phyloP scores from a whole-genome alignment of 1,140 invertebrate genomes.

The Eciton burchellii region DNA sequence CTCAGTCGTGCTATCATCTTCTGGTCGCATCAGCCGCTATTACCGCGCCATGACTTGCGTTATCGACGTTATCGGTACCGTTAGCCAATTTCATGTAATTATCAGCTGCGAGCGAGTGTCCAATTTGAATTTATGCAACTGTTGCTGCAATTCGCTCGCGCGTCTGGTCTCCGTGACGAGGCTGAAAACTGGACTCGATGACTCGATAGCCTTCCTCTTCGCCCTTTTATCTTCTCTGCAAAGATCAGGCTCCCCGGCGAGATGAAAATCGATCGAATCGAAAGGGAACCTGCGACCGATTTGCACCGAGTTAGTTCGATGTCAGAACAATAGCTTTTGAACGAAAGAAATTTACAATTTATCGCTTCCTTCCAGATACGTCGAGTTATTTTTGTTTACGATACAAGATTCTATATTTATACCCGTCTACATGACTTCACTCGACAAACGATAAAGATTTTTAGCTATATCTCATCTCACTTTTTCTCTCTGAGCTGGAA shows the following conservation, averaged over 20 bases:
- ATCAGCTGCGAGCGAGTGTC: slow-evolving; percentile 22
- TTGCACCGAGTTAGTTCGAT: too few relatives aligned
- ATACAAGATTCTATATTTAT: too few relatives aligned
- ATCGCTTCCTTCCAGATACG: neutral
- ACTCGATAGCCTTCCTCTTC: too few relatives aligned
- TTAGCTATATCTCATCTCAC: too few relatives aligned
- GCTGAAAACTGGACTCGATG: neutral
- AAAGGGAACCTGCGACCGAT: too few relatives aligned
- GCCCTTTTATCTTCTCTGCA: neutral
- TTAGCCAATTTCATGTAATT: slow-evolving; percentile 41
- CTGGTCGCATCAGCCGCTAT: slow-evolving; percentile 35
- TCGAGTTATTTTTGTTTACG: too few relatives aligned
- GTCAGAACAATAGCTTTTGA: neutral
- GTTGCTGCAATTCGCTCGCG: neutral
- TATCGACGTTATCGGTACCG: slow-evolving; percentile 45
- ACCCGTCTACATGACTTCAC: too few relatives aligned
- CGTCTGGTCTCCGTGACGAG: neutral
- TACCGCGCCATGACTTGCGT: slow-evolving; percentile 40
- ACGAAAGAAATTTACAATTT: neutral
- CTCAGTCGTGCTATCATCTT: slow-evolving; percentile 24
- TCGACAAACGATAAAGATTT: too few relatives aligned
- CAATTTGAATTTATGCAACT: slow-evolving; percentile 26
- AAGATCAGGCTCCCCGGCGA: neutral
- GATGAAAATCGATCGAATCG: too few relatives aligned
- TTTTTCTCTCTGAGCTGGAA: too few relatives aligned